Conservation (phyloP, 2,888 invertebrate species). For the Octonoba sinensis region DNA sequence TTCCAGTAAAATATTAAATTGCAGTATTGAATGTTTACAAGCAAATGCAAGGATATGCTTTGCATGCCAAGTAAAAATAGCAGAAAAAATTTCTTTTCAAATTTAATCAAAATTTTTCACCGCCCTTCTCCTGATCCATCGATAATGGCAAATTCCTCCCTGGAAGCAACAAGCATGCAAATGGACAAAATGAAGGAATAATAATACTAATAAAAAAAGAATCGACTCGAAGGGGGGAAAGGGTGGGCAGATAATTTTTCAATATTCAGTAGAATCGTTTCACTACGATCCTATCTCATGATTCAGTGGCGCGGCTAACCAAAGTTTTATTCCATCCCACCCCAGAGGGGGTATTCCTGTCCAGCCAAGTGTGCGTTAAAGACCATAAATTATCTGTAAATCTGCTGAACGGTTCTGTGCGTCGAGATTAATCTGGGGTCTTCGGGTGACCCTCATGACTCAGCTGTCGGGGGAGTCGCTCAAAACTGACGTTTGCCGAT, state of each 20-base stretch:
- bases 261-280: slow-evolving; percentile 40
- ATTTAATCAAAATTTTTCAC: no score
- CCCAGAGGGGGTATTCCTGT: slow-evolving; percentile 13
- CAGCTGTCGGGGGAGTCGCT: slow-evolving; percentile 19
- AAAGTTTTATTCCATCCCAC: slow-evolving; percentile 40
- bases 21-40: no score
- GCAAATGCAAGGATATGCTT: no score
- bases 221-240: not conserved
- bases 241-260: slow-evolving; percentile 27
- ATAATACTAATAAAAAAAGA: not conserved
- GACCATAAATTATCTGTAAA: slow-evolving; percentile 63
- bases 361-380: slow-evolving; percentile 56
- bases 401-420: slow-evolving; percentile 49
- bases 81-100: no score
- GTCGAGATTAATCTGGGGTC: slow-evolving; percentile 51
- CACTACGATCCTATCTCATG: slow-evolving; percentile 32
- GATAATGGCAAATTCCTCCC: no score
- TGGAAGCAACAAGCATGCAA: no score
- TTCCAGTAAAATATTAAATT: no score
- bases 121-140: no score
- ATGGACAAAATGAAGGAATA: slow-evolving; percentile 8
- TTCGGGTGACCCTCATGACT: slow-evolving; percentile 52
- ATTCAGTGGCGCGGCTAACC: slow-evolving; percentile 61
- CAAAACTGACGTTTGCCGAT: not conserved
- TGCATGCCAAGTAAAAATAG: no score